Conservation (phyloP, 1,140 invertebrate genomes). For the Heterodera carotae region DNA sequence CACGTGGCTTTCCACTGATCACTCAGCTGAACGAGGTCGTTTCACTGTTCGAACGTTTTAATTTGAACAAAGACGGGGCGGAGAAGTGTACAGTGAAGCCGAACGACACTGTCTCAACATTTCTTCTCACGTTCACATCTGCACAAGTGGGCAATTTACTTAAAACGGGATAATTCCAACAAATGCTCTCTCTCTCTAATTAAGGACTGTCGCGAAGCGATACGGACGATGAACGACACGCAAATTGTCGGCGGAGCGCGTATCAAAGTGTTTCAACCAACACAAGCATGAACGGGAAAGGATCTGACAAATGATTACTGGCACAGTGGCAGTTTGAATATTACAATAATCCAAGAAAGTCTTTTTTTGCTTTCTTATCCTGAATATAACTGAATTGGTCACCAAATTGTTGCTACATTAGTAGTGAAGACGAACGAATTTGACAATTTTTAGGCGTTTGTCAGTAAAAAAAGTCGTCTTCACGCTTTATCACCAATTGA, state of each 20-base stretch:
- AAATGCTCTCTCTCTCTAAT: too few relatives aligned
- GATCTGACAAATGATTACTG: neutral
- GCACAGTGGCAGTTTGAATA: too few relatives aligned
- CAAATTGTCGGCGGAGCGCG: conserved; percentile 2
- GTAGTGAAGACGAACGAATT: too few relatives aligned
- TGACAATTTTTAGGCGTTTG: too few relatives aligned
- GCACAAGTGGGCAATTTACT: conserved; percentile 1
- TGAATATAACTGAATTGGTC: too few relatives aligned
- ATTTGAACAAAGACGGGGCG: conserved; percentile 7
- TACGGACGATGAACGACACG: neutral
- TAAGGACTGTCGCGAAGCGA: conserved; percentile 4
- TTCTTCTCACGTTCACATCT: conserved; percentile 3
- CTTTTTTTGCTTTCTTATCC: too few relatives aligned
- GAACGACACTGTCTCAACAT: neutral
- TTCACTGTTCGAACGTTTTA: conserved; percentile 5
- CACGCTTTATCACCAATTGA: too few relatives aligned
- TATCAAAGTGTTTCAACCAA: conserved; percentile 9
- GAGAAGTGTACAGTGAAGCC: conserved; percentile 10
- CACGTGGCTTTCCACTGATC: conserved; percentile 9
- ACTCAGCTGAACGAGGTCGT: conserved; percentile 1
- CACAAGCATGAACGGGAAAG: neutral
- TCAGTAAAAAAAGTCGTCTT: too few relatives aligned
- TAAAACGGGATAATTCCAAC: neutral
- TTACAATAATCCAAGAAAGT: too few relatives aligned
- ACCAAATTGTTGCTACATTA: too few relatives aligned